Base-by-base conservation (phyloP, 92 coral and sea anemone genomes). In the Zoanthus solanderi region DNA sequence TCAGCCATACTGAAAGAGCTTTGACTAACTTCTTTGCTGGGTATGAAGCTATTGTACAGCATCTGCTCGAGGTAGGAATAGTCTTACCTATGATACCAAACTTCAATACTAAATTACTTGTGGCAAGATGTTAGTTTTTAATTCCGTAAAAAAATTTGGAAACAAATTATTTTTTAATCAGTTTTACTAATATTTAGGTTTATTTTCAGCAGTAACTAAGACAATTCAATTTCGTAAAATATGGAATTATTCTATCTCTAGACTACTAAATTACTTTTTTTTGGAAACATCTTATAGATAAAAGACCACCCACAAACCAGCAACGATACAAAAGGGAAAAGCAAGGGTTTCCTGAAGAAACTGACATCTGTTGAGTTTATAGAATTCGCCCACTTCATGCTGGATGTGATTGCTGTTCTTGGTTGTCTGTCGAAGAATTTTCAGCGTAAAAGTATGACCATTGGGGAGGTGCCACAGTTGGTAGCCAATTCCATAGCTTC, bases 1-100 rank as follows among this genome's bases (percentile, higher is more conserved):
- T 75, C 14, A 75, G 78, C 78, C 78, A 75, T 28, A 75, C 78
- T 13, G 60, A 75, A 46, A 75, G 17, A 50, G 78, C 78, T 45
- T 52, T 75, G 53, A 23, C 30, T 14, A 75, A 75, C 57, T 6
- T 75, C 28, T 75, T 37, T 37, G 7, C 29, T 9, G 57, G 47
- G n/a, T 75, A 75, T 46, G 47, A 17, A 75, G 78, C 57, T 44
- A 75, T 75, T 75, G 58, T 45, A 46, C 78, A 29, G 37, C 60
- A 75, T 46, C n/a, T 37, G 9, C 10, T 29, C 57, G 47, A 45
- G 78, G 78, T 75, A 75, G 14, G 18, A 32, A 44, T 12, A 12
- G 76, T 32, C n/a, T 72, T 31, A 72, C 52, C 16, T 72, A 29
- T 30, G 52, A 44, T 31, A 32, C 48, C 52, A 32, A 31, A 23